phyloP scores from a whole-genome alignment of 2,113 vertebrate species.

The Spermophilus dauricus region DNA sequence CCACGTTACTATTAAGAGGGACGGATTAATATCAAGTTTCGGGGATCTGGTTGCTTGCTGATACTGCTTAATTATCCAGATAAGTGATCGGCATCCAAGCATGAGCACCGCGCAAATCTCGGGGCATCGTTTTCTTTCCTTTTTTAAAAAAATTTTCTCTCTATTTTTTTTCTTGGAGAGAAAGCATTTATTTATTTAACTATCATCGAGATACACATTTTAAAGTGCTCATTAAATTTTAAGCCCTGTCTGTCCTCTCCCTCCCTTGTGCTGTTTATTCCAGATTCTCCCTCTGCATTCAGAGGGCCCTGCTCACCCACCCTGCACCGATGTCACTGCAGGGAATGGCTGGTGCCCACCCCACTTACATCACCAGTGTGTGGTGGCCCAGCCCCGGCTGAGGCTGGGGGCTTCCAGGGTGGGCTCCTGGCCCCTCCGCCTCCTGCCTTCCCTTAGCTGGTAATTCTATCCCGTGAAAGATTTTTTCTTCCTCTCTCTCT shows the following conservation, averaged over 20 bases:
- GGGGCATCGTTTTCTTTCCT: slow-evolving; percentile 61
- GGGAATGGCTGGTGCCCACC: accelerated
- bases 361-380: slow-evolving; percentile 49
- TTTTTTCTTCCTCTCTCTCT: not conserved
- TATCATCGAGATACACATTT: slow-evolving; percentile 79
- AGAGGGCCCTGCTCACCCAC: no score
- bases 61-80: slow-evolving; percentile 93
- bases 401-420: not conserved
- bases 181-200: slow-evolving; percentile 84
- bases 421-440: slow-evolving; percentile 68
- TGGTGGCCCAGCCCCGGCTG: not conserved
- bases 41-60: slow-evolving; percentile 90
- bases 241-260: slow-evolving; percentile 45
- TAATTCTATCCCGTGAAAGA: slow-evolving; percentile 70
- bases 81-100: slow-evolving; percentile 90
- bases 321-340: not conserved
- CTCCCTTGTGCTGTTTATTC: not conserved
- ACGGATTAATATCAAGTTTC: slow-evolving; percentile 92
- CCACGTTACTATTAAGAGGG: slow-evolving; percentile 87
- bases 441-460: slow-evolving; percentile 59
- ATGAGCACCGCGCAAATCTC: slow-evolving; percentile 84
- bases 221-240: slow-evolving; percentile 81
- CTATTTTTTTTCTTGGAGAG: not conserved
- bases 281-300: not conserved
- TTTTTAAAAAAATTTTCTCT: not conserved